Evolutionary conservation across 2,797 vertebrate species (phyloP), one percentile per base, ranked within the genome.

Genomic region (Ctenosaura bakeri): DNA sequence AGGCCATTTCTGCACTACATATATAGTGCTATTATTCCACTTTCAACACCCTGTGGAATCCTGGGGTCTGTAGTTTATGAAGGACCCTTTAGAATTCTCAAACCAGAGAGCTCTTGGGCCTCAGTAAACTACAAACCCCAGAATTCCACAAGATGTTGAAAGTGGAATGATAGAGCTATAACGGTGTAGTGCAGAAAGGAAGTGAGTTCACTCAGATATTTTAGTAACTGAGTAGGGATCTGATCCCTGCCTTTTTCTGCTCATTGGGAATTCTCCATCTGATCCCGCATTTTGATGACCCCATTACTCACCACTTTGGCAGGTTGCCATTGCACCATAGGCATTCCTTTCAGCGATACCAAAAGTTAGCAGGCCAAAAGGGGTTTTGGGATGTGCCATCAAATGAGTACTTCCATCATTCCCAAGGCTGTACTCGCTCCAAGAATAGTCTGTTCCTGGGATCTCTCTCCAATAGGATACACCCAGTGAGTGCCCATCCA

Each of bases 281-380:
- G 10, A 54, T 71, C 64, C 59, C 62, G 8, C 35, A 24, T 1
- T 35, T 38, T 13, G 42, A 18, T 26, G 1, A 32, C 13, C 42
- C 81, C 79, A 59, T 82, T 50, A 94, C 96, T 95, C 86, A 95
- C 94, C 91, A 24, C 0, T 80, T 50, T 92, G 38, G 1, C 94
- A 96, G 84, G 96, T 93, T 85, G 95, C 98, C 42, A 91, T 59
- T 13, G 97, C 59, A 77, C 97, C 97, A 0, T 97, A 98, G 20
- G 97, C 97, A 83, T 96, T 95, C 91, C 87, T 91, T 0, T 95
- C 1, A 14, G 86, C 87, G 26, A 98, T 22, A 26, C 98, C 97
- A 1, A 98, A 78, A 86, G 90, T 96, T 89, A 98, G 97, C 78
- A 98, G 86, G 35, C 94, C 97, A 86, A 98, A 97, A 56, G 10